phyloP scores from a whole-genome alignment of 2,888 invertebrate genomes.

The Epinotia ramella region DNA sequence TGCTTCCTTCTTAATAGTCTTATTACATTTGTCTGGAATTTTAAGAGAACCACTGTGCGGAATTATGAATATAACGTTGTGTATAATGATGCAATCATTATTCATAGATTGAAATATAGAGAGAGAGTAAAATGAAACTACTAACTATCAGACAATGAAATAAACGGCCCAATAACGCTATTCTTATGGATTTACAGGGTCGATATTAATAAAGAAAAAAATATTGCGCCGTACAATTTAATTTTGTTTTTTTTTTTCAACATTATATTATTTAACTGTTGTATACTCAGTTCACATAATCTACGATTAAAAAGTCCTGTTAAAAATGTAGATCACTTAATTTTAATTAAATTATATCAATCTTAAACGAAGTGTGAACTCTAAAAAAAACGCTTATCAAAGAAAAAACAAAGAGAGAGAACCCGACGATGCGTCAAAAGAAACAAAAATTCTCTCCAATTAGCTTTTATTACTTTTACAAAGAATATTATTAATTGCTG shows the following conservation, averaged over 20 bases:
- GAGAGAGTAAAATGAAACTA: not conserved
- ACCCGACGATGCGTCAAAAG: slow-evolving; percentile 54
- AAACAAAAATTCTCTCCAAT: slow-evolving; percentile 52
- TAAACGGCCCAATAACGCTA: not conserved
- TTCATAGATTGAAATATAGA: not conserved
- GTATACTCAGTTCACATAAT: not conserved
- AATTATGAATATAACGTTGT: slow-evolving; percentile 31
- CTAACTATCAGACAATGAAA: not conserved
- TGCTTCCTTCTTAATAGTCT: slow-evolving; percentile 73
- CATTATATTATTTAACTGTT: not conserved
- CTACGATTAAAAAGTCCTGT: not conserved
- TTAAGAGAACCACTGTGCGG: slow-evolving; percentile 45
- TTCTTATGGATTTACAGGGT: too few relatives aligned
- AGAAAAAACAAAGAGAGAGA: slow-evolving; percentile 60
- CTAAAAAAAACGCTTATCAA: slow-evolving; percentile 41
- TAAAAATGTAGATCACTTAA: slow-evolving; percentile 2
- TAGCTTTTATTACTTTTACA: slow-evolving; percentile 61
- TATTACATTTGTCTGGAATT: slow-evolving; percentile 53
- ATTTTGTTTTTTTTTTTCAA: too few relatives aligned
- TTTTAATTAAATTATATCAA: slow-evolving; percentile 24
- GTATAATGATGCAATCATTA: not conserved
- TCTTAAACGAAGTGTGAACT: slow-evolving; percentile 31
- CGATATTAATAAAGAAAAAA: too few relatives aligned
- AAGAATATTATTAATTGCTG: slow-evolving; percentile 77
- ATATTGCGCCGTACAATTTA: too few relatives aligned